Evolutionary conservation across 2,113 vertebrate genomes (phyloP).

Genomic region (Chionis minor): DNA sequence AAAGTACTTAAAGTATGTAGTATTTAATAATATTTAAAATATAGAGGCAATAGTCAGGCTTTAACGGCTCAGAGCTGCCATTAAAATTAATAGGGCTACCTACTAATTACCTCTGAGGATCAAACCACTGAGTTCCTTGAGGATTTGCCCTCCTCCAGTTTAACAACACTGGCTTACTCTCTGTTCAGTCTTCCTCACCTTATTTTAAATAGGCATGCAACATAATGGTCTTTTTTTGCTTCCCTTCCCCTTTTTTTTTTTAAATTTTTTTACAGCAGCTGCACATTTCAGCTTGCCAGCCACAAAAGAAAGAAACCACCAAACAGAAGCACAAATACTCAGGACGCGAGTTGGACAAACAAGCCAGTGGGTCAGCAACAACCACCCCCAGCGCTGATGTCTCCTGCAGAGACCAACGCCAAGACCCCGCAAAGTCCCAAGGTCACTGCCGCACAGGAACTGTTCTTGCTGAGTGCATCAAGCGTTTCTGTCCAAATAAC

Average conservation of each 20-base stretch:
- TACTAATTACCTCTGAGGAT: conserved; percentile 54
- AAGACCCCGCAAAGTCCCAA: fast-evolving
- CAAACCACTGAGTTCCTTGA: conserved; percentile 21
- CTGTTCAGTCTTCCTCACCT: not conserved
- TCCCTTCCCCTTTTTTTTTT: fast-evolving
- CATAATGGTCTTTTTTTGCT: not conserved
- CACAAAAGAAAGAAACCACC: not conserved
- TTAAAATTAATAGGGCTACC: conserved; percentile 61
- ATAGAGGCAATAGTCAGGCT: conserved; percentile 22
- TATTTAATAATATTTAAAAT: conserved; percentile 58
- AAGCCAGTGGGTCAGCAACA: not conserved
- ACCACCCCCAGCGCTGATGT: fast-evolving
- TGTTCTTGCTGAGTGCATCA: not conserved
- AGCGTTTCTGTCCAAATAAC: not conserved
- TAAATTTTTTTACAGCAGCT: not conserved
- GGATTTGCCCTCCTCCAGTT: conserved; percentile 25
- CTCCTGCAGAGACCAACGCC: fast-evolving
- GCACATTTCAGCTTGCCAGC: not conserved
- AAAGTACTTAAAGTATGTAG: conserved; percentile 19
- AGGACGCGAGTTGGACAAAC: not conserved
- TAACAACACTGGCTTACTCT: not conserved
- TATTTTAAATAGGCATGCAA: not conserved
- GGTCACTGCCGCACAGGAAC: not conserved
- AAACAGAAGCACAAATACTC: not conserved
- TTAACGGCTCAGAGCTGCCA: conserved; percentile 51